Evolutionary conservation across 2,888 invertebrate genomes (phyloP).

Genomic region (Drosophila bunnanda): DNA sequence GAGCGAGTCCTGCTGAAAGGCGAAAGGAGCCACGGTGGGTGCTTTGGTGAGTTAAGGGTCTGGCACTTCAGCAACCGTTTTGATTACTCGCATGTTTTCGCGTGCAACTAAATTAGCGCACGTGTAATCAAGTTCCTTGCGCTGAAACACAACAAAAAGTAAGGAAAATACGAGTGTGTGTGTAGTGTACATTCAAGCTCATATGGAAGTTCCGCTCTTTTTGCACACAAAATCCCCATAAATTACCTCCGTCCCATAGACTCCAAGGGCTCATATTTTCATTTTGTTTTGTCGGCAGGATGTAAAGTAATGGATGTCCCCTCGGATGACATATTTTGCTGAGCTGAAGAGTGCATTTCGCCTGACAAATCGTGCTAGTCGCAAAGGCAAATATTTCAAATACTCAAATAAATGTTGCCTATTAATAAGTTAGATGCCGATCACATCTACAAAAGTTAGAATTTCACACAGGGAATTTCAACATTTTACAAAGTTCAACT

Average conservation of each 20-base stretch:
- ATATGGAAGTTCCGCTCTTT: conserved; percentile 5
- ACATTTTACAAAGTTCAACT: no score
- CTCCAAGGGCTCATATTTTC: conserved; percentile 19
- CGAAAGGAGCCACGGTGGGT: conserved; percentile 35
- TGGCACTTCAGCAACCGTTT: conserved; percentile 70
- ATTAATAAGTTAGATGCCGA: no score
- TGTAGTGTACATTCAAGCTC: conserved; percentile 33
- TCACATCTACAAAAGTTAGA: no score
- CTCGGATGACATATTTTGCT: conserved; percentile 12
- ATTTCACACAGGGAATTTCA: no score
- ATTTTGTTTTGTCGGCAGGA: conserved; percentile 24
- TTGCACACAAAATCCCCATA: conserved; percentile 19
- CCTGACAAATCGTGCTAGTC: conserved; percentile 13
- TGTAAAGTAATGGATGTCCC: conserved; percentile 36
- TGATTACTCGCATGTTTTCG: conserved; percentile 77
- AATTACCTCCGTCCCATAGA: conserved; percentile 16
- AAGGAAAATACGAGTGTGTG: conserved; percentile 18
- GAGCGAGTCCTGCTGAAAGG: conserved; percentile 2
- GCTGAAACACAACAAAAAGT: conserved; percentile 32
- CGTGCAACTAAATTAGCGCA: conserved; percentile 78
- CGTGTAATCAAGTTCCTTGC: conserved; percentile 71
- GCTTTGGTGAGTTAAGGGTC: conserved; percentile 36
- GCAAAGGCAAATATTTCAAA: conserved; percentile 1
- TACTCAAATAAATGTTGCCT: background rate
- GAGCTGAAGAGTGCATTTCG: conserved; percentile 4